A percentile compares a stretch with the other conserved stretches of the same genome.
Evolutionary conservation across 2,888 invertebrate genomes (phyloP).

Genomic region (Mermis nigrescens): DNA sequence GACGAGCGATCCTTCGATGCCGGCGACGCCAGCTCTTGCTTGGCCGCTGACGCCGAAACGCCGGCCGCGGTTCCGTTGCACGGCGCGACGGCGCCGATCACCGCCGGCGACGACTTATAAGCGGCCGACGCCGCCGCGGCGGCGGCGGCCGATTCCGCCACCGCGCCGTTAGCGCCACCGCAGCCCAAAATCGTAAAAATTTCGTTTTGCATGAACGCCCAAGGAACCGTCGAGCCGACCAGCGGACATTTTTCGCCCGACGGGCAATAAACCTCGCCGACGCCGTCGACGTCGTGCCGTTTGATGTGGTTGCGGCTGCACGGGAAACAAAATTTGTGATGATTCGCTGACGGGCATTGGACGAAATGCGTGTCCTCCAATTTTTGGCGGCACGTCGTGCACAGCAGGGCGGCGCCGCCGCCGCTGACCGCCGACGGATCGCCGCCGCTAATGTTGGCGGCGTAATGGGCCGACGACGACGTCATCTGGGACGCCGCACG

Average conservation of each 20-base stretch:
- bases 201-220: slow-evolving; percentile 99
- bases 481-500: no score
- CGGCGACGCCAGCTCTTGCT: no score
- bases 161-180: neutral
- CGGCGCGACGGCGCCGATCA: no score
- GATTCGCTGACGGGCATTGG: slow-evolving; percentile 89
- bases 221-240: slow-evolving; percentile 53
- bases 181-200: slow-evolving; percentile 82
- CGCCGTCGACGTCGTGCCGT: slow-evolving; percentile 54
- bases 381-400: slow-evolving; percentile 90
- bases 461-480: neutral
- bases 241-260: slow-evolving; percentile 91
- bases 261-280: slow-evolving; percentile 55
- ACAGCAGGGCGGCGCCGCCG: slow-evolving; percentile 33
- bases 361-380: slow-evolving; percentile 99
- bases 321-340: slow-evolving; percentile 99
- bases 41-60: no score
- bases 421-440: neutral
- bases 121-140: neutral
- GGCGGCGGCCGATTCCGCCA: no score
- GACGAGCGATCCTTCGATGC: no score
- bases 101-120: neutral
- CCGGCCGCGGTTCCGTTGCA: no score
- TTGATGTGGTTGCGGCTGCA: slow-evolving; percentile 96
- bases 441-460: neutral